Conservation (phyloP, 2,113 vertebrate genomes). For the Gulo gulo region DNA sequence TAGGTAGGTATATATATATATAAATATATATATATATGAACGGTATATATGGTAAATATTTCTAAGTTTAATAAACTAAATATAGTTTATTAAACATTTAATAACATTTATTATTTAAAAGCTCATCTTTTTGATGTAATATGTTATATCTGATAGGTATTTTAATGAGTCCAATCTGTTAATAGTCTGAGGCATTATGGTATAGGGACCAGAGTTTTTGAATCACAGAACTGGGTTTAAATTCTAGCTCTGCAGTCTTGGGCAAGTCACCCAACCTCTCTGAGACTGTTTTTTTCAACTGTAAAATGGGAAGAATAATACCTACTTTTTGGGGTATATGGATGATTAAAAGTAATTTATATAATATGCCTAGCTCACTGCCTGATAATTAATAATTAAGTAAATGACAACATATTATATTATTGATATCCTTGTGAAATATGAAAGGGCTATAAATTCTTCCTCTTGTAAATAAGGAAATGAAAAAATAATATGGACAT, state of each 20-base stretch:
- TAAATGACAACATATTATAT: conserved; percentile 1
- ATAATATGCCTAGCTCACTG: not conserved
- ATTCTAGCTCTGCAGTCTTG: not conserved
- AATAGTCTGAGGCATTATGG: not conserved
- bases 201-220: not conserved
- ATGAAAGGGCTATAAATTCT: conserved; percentile 3
- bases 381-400: not conserved
- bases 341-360: conserved; percentile 32
- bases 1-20: too few relatives aligned
- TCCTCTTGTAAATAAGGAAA: conserved; percentile 37
- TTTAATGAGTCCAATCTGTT: conserved; percentile 31
- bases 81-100: conserved; percentile 43
- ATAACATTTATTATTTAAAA: conserved; percentile 46
- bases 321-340: not conserved
- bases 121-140: conserved; percentile 45
- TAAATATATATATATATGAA: not conserved
- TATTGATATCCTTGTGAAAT: conserved; percentile 16
- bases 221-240: not conserved
- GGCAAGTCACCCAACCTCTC: not conserved
- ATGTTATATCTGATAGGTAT: not conserved
- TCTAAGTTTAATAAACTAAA: not conserved
- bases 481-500: conserved; percentile 10
- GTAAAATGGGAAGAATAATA: conserved; percentile 30
- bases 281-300: not conserved
- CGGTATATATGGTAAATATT: conserved; percentile 25